Evolutionary conservation across 2,797 vertebrate species (phyloP), one percentile per base, ranked within the genome.

Genomic region (Gobio occitaniae): DNA sequence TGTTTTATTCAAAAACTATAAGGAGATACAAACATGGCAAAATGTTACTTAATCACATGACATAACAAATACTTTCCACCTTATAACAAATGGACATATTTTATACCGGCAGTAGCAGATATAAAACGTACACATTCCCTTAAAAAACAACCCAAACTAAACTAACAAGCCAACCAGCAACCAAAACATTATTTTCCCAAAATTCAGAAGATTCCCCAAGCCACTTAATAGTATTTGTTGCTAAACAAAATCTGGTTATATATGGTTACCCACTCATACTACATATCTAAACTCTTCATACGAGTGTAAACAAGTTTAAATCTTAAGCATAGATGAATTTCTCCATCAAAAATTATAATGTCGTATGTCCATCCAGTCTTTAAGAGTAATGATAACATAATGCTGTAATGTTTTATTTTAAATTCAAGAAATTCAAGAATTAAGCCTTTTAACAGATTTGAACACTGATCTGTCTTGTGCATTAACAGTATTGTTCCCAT

Each of bases 401-500:
- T 52, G 48, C 71, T 50, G 25, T 44, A 44, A 44, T 44, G 41
- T 44, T 44, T 44, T 44, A 9, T 9, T 44, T 44, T 44, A 8
- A 44, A 10, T 44, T n/a, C 44, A 19, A 41, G 3, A 15, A 59
- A 10, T 44, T n/a, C 44, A 19, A 41, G 3, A 15, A 59, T 25
- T 17, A 19, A 59, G 25, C 4, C 21, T 59, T 50, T 32, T 82
- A 11, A 74, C 7, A 4, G 25, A 69, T 16, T 13, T 70, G 2
- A 78, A 50, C 10, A 61, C 2, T 59, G 25, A 47, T 63, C 9
- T 47, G 2, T 15, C 12, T 16, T 44, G 2, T 72, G 16, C 65
- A 61, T 74, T 82, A 77, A 86, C 91, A 99, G 98, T 91, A 99
- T 99, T 0, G 98, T 99, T 79, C 98, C 98, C 0, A 99, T 99